Evolutionary conservation across 2,888 invertebrate species (phyloP).

Genomic region (Syrista parreyssii): DNA sequence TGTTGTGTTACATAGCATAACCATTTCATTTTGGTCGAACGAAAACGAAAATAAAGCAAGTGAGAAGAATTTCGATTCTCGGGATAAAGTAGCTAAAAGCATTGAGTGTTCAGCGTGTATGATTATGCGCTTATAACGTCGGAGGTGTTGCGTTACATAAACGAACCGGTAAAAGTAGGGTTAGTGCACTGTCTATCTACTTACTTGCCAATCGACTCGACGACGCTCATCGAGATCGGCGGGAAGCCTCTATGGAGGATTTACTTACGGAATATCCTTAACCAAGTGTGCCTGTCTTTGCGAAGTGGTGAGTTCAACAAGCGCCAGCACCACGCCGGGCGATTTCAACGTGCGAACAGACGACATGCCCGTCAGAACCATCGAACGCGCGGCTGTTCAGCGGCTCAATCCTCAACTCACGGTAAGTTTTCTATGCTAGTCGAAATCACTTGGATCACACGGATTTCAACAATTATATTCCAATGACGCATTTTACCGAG

Average conservation of each 20-base stretch:
- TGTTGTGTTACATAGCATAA: neutral
- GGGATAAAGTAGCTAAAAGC: neutral
- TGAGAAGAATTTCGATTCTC: neutral
- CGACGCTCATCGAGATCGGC: neutral
- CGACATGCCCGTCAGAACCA: neutral
- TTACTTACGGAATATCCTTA: neutral
- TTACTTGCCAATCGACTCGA: neutral
- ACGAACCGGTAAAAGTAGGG: slow-evolving; percentile 27
- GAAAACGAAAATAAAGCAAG: neutral
- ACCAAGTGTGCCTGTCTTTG: slow-evolving; percentile 1
- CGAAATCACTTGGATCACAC: neutral
- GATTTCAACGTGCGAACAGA: slow-evolving; percentile 36
- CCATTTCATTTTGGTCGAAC: neutral
- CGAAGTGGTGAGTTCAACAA: slow-evolving; percentile 19
- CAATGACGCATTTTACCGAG: neutral
- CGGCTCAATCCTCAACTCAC: neutral
- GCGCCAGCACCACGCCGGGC: slow-evolving; percentile 14
- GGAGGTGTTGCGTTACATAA: slow-evolving; percentile 38
- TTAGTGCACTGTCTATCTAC: neutral
- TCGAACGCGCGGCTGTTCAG: neutral
- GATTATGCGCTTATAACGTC: slow-evolving; percentile 38
- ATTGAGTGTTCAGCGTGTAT: neutral
- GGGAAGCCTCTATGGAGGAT: neutral
- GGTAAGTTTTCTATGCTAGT: neutral
- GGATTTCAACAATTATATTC: neutral